Evolutionary conservation across 2,888 invertebrate species (phyloP), one percentile per base, ranked within the genome.

Genomic region (Geophilus truncorum): DNA sequence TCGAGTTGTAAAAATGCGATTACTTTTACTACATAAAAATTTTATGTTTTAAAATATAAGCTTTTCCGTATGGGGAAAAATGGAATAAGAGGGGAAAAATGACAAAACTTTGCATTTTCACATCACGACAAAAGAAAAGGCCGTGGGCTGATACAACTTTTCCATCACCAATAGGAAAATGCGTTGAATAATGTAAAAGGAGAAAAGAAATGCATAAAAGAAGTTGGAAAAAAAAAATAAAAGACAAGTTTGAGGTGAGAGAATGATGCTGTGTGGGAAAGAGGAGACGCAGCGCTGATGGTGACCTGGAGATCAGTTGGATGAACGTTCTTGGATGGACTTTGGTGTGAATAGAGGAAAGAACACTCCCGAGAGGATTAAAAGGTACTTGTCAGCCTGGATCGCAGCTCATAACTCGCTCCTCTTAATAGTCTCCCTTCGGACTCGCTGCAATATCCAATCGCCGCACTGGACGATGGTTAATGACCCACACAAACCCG

Each of bases 341-440:
- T 70, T 70, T 70, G 70, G 6, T 70, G 25, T 70, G 70, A 28
- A 70, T 28, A 70, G 70, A 70, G 70, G 28, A n/a, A 70, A 70
- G 70, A 70, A 9, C 70, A 25, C 70, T 70, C 70, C 28, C 70
- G 28, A 70, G 70, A 70, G 70, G 70, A 70, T 70, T 70, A 70
- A 70, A 70, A 70, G 28, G 70, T 70, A 70, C 70, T 70, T 70
- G 70, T 70, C 70, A 70, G 25, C 70, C 70, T 9, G 70, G 28
- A 28, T 70, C 23, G 70, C 70, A 70, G 70, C 70, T 70, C 70
- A 70, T 70, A 70, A 70, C 70, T 70, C 70, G 25, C 28, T 70
- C 15, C 28, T 70, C 28, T 70, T 70, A 70, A 70, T 25, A 23
- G 70, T 70, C 70, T 70, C 70, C 70, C 70, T 70, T 70, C 70